Percentiles rank a stretch among this genome's conserved stretches.
These are phyloP conservation scores for Pogoniulus pusillus DNA, from an alignment of 2,797 vertebrate species.

Conservation along the genomic window DNA sequence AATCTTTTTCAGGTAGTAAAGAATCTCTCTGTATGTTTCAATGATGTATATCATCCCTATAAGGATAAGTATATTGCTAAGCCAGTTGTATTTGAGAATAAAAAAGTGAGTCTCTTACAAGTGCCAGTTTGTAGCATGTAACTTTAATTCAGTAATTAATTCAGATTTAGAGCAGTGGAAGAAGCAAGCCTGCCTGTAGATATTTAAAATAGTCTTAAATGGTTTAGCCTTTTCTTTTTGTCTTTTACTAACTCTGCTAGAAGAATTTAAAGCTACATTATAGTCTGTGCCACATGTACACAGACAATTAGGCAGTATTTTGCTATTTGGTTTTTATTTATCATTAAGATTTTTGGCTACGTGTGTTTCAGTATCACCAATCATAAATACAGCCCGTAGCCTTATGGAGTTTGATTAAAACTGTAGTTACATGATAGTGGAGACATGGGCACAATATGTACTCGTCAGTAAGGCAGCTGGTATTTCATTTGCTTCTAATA, in stretches of 20 bases:
- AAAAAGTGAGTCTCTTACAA: background rate
- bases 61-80: background rate
- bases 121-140: background rate
- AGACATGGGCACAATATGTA: background rate
- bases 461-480: background rate
- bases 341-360: background rate
- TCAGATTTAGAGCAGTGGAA: too few species aligned
- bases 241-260: background rate
- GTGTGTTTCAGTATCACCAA: background rate
- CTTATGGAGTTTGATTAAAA: background rate
- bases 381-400: background rate
- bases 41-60: background rate
- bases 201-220: background rate
- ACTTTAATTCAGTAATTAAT: background rate
- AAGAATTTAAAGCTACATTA: background rate
- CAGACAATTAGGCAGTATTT: background rate
- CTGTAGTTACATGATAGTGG: background rate
- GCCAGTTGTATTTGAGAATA: background rate
- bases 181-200: background rate
- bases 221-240: background rate
- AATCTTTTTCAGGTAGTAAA: background rate
- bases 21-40: background rate
- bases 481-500: constrained; percentile 26
- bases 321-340: background rate
- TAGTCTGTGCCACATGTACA: background rate